Evolutionary conservation across 92 coral and sea anemone species (phyloP).

Genomic region (Porites rus): DNA sequence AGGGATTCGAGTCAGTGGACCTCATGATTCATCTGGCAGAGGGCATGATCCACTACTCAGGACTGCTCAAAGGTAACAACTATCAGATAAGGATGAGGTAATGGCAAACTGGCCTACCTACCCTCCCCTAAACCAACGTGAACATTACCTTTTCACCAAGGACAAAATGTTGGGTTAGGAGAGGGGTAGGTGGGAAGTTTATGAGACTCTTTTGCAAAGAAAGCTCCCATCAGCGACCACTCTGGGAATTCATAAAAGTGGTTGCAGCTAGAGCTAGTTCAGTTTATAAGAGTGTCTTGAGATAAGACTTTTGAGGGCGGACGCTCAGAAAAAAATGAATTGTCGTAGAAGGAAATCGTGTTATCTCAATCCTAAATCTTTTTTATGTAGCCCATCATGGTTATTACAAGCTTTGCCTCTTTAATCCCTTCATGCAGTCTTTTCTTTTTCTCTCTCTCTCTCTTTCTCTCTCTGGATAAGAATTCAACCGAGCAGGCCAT

Average conservation of each 20-base stretch:
- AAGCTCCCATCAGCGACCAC: too few species aligned
- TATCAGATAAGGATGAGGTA: not conserved
- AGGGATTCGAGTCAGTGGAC: constrained; percentile 91
- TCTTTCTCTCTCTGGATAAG: not conserved
- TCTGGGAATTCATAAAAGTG: too few species aligned
- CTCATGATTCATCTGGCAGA: constrained; percentile 65
- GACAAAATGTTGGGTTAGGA: too few species aligned
- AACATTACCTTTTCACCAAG: too few species aligned
- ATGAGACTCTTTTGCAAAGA: too few species aligned
- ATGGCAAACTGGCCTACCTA: too few species aligned
- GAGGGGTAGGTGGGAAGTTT: too few species aligned
- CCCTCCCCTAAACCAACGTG: too few species aligned
- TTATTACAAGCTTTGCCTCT: not conserved
- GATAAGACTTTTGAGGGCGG: not conserved
- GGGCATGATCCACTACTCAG: constrained; percentile 68
- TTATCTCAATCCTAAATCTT: too few species aligned
- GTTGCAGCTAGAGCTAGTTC: too few species aligned
- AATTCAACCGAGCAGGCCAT: constrained; percentile 20
- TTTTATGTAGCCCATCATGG: not conserved
- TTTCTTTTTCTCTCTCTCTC: not conserved
- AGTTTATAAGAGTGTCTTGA: too few species aligned
- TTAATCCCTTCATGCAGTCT: not conserved
- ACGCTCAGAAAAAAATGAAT: not conserved
- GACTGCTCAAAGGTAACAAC: constrained; percentile 75
- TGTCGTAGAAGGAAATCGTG: too few species aligned